These are phyloP conservation scores for Hemicordylus capensis DNA, from an alignment of 2,113 vertebrate genomes.

Conservation along the genomic window DNA sequence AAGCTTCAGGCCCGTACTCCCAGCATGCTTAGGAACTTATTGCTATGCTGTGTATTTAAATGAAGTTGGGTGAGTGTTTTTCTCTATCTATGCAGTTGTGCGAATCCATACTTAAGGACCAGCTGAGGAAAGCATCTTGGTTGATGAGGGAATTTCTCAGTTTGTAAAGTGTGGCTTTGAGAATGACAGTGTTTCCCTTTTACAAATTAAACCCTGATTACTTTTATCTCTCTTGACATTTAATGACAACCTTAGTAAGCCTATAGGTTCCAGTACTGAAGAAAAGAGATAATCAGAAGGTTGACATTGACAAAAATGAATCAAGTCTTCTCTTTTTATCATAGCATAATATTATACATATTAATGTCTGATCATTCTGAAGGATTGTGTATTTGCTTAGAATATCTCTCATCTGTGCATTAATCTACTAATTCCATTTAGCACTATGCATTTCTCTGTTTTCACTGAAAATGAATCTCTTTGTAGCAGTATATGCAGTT, in stretches of 20 bases:
- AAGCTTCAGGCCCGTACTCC: no score
- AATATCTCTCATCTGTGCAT: conserved; percentile 44
- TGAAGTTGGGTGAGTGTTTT: no score
- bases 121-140: background rate
- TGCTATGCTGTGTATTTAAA: background rate
- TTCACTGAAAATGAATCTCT: conserved; percentile 65
- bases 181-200: background rate
- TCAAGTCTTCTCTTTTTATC: background rate
- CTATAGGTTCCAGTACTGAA: background rate
- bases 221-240: background rate
- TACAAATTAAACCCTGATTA: conserved; percentile 8
- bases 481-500: conserved; percentile 59
- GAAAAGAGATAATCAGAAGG: conserved; percentile 12
- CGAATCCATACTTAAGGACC: background rate
- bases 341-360: background rate
- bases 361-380: background rate
- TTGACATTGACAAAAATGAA: conserved; percentile 38
- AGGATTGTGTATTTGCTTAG: conserved; percentile 11
- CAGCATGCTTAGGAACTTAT: background rate
- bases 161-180: background rate
- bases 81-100: background rate
- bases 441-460: conserved; percentile 48
- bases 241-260: background rate
- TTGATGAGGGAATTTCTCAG: background rate
- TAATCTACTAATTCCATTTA: conserved; percentile 57